Percentiles rank a stretch among this genome's conserved stretches.
Evolutionary conservation across 2,888 invertebrate genomes (phyloP).

Genomic region (Sturmia bella): DNA sequence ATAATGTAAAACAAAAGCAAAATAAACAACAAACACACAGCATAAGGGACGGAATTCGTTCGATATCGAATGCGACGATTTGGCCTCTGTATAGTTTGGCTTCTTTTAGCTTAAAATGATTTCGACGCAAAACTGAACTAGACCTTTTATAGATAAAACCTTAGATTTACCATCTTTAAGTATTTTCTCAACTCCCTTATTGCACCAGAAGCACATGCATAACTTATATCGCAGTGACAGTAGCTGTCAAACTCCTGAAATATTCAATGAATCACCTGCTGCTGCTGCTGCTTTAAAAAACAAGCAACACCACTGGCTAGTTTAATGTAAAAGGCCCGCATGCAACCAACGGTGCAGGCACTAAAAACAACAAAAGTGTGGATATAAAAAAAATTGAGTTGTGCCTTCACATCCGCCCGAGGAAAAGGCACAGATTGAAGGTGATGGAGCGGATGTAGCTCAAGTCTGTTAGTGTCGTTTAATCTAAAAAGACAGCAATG

Average conservation of each 20-base stretch:
- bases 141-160: not conserved
- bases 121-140: not conserved
- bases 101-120: not conserved
- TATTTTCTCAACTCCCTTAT: slow-evolving; percentile 13
- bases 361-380: slow-evolving; percentile 20
- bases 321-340: slow-evolving; percentile 49
- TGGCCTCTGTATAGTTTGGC: too few relatives aligned
- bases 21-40: too few relatives aligned
- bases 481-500: slow-evolving; percentile 52
- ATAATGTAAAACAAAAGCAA: too few relatives aligned
- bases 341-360: slow-evolving; percentile 1
- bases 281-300: not conserved
- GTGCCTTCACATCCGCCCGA: slow-evolving; percentile 68
- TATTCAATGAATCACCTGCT: slow-evolving; percentile 5
- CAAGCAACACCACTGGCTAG: slow-evolving; percentile 43
- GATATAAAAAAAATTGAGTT: slow-evolving; percentile 55
- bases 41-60: too few relatives aligned
- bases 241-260: not conserved
- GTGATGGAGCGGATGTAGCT: slow-evolving; percentile 58
- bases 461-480: slow-evolving; percentile 71
- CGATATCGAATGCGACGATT: too few relatives aligned
- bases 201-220: not conserved
- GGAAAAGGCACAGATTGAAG: slow-evolving; percentile 2
- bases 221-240: not conserved
- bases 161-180: slow-evolving; percentile 5